Base-by-base conservation (phyloP, 2,888 invertebrate species). In the Ditula angustiorana region DNA sequence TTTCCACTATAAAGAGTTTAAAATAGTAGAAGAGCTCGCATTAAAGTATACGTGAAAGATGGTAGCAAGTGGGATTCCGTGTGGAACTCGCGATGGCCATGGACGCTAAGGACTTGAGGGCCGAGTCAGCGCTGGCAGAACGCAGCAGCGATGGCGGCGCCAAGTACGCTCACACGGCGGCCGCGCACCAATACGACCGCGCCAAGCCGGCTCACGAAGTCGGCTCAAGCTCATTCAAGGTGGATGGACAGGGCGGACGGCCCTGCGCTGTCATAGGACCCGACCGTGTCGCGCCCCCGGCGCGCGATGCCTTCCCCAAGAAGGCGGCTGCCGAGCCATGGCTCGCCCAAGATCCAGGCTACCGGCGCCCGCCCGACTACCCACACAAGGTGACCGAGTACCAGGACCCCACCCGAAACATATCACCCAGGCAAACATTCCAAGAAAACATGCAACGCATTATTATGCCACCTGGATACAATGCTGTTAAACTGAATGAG, bases 191-290 rank as follows among this genome's bases (percentile, higher is more conserved):
- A 70, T 79, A 80, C 71, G 86, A 82, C 73, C 83, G 80, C 80
- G 86, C 79, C 78, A 90, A 88, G 76, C 74, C 82, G 67, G 90
- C 86, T 83, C 87, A 87, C 70, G 86, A 88, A 78, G 82, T 83
- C 72, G 87, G 86, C 74, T 80, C 86, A 71, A 86, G 82, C 76
- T 75, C 88, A 77, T 75, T 87, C 73, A 92, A 92, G 83, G 80
- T 85, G 82, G 92, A 92, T 71, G 77, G 80, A 71, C 80, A 79
- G 74, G 75, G 78, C 71, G 73, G 84, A 74, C 85, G 93, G 68
- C 93, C 93, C 60, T 93, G 93, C 77, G 93, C 93, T 71, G 88
- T 93, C 71, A 93, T 93, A 74, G 93, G 93, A 23, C 93, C 93
- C 11, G 93, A 93, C 74, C 78, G 92, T 71, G 82, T 90, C 58